Conservation (phyloP, 2,888 invertebrate genomes). For the Torymus texanus region DNA sequence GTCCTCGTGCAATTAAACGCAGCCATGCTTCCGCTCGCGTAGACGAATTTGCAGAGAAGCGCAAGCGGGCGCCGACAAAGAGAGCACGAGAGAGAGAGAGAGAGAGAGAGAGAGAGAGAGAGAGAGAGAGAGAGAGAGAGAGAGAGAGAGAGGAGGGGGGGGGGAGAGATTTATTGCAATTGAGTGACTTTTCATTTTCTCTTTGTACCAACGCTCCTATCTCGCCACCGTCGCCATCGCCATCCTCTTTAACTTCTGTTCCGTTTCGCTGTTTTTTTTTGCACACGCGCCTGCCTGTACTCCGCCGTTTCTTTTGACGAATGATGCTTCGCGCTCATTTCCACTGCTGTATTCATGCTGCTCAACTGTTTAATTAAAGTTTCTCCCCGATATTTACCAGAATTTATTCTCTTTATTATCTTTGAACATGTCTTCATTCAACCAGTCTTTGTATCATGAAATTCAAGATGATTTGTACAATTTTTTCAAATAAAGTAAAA, state of each 20-base stretch:
- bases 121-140: constrained; percentile 34
- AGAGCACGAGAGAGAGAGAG: constrained; percentile 38
- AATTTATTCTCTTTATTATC: too few relatives aligned
- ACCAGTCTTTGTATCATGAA: too few relatives aligned
- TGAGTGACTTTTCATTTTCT: constrained; percentile 50
- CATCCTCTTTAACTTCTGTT: constrained; percentile 2
- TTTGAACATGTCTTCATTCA: too few relatives aligned
- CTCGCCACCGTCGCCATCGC: too few relatives aligned
- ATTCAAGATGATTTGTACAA: too few relatives aligned
- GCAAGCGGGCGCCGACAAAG: constrained; percentile 24
- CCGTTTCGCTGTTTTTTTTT: not conserved
- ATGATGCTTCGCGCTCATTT: too few relatives aligned
- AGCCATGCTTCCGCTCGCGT: constrained; percentile 55
- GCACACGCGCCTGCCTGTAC: not conserved
- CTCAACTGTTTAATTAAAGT: too few relatives aligned
- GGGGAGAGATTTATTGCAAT: constrained; percentile 46
- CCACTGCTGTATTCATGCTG: too few relatives aligned
- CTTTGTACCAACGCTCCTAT: not conserved
- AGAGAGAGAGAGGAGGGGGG: constrained; percentile 41
- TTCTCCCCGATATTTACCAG: too few relatives aligned
- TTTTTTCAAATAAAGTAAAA: too few relatives aligned
- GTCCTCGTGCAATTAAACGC: constrained; percentile 63
- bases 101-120: constrained; percentile 36
- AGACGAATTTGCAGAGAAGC: constrained; percentile 24
- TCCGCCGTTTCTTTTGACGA: too few relatives aligned